Base-by-base conservation (phyloP, 2,797 vertebrate genomes). In the Enteromius radiatus region DNA sequence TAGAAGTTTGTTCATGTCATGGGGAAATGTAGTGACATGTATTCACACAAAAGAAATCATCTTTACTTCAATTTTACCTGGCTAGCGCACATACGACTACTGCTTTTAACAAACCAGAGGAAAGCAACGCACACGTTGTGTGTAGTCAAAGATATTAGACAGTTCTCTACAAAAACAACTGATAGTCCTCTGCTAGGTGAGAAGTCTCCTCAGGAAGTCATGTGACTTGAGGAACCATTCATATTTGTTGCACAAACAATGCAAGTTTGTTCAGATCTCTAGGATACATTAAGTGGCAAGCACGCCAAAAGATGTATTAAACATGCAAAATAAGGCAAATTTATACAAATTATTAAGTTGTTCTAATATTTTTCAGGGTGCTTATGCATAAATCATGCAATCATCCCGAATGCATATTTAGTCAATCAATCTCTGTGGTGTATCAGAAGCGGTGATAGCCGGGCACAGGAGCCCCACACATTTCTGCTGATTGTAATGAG, bases 331-430 rank as follows among this genome's bases (percentile, higher is more conserved):
- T 63, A 23, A 81, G 56, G 78, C 80, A 5, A 26, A 84, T 80
- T 67, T 85, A 88, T 74, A 81, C 74, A 76, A 81, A 92, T 86
- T 45, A 81, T 80, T 70, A 93, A 93, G 89, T 89, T 88, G 38
- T 77, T 89, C 83, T 88, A 93, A 68, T 85, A 86, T 89, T 84
- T 91, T 84, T 86, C 49, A 49, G 78, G 79, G 23, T 82, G 89
- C 86, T 95, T 92, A 94, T 94, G 91, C 93, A 95, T 95, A 94
- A 95, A 92, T 93, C 93, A 95, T 94, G 94, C 92, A 95, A 94
- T 95, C 93, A 95, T 90, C 89, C 89, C 92, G 92, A 93, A 91
- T 90, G 89, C 92, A 91, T 92, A 93, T 94, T 94, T 92, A 86
- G 77, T 90, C 80, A 80, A 82, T 88, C 85, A 69, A 63, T 86